These are phyloP conservation scores for Epinotia bilunana DNA, from an alignment of 2,888 invertebrate genomes.

Conservation along the genomic window DNA sequence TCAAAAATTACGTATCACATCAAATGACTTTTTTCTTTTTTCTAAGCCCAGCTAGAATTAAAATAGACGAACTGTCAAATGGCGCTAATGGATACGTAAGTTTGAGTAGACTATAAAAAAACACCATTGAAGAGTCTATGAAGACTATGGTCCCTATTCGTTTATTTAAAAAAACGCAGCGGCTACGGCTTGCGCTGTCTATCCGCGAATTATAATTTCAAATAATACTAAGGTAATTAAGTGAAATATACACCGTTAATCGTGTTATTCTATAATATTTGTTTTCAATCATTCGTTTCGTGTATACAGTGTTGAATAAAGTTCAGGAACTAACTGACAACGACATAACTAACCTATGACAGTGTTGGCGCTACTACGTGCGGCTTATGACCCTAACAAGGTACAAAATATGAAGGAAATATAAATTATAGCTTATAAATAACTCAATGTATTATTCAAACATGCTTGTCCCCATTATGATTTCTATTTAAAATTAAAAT, in stretches of 20 bases:
- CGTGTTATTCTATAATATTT: constrained; percentile 6
- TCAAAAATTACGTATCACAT: constrained; percentile 53
- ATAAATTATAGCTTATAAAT: neutral
- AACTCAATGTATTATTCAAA: neutral
- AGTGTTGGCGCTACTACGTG: constrained; percentile 34
- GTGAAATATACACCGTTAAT: constrained; percentile 7
- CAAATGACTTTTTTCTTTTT: constrained; percentile 45
- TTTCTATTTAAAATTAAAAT: neutral
- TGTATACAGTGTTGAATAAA: constrained; percentile 13
- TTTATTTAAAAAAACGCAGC: constrained; percentile 5
- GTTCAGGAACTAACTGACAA: neutral
- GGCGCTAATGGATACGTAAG: constrained; percentile 24
- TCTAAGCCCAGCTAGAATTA: constrained; percentile 19
- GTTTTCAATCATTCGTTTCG: neutral
- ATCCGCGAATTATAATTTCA: neutral
- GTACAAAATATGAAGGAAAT: constrained; percentile 17
- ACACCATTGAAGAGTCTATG: neutral
- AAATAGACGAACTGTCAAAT: constrained; percentile 39
- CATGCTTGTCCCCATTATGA: neutral
- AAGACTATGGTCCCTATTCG: neutral
- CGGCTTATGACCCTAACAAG: constrained; percentile 25
- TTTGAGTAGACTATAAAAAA: constrained; percentile 30
- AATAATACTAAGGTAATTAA: constrained; percentile 1
- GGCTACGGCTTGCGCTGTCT: constrained; percentile 8
- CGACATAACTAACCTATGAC: constrained; percentile 37